phyloP scores from a whole-genome alignment of 2,888 invertebrate species.

The Pegoplata infirma region DNA sequence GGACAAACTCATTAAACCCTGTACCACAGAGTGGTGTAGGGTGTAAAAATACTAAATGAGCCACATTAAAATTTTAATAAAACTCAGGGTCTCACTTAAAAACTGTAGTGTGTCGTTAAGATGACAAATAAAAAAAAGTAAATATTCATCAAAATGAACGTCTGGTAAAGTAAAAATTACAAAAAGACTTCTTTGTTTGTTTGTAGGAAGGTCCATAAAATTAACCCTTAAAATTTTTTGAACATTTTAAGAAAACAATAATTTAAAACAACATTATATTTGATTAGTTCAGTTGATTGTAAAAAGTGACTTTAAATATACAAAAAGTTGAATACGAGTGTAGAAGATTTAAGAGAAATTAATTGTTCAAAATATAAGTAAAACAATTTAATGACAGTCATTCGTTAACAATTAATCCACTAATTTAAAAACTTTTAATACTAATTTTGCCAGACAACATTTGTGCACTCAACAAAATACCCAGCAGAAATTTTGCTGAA shows the following conservation, averaged over 20 bases:
- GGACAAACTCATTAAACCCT: too few species aligned
- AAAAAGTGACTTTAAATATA: too few species aligned
- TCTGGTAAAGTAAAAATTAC: not conserved
- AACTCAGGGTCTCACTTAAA: not conserved
- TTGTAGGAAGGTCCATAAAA: not conserved
- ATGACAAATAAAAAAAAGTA: not conserved
- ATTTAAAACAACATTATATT: not conserved
- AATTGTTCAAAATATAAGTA: constrained; percentile 36
- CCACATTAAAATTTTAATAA: not conserved
- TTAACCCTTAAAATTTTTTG: not conserved
- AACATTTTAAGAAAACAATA: not conserved
- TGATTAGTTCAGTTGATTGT: not conserved
- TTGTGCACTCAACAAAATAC: too few species aligned
- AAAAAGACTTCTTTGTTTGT: not conserved
- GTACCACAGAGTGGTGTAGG: too few species aligned
- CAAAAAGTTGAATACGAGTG: not conserved
- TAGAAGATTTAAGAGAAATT: not conserved
- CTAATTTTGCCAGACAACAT: not conserved
- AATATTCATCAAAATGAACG: constrained; percentile 27
- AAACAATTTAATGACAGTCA: constrained; percentile 55
- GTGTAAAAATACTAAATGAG: constrained; percentile 8
- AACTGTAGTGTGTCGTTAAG: not conserved
- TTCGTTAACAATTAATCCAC: constrained; percentile 58
- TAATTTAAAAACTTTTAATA: constrained; percentile 34
- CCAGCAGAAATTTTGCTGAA: constrained; percentile 11